Conservation (phyloP, 1,140 invertebrate species). For the Lucilia cuprina region DNA sequence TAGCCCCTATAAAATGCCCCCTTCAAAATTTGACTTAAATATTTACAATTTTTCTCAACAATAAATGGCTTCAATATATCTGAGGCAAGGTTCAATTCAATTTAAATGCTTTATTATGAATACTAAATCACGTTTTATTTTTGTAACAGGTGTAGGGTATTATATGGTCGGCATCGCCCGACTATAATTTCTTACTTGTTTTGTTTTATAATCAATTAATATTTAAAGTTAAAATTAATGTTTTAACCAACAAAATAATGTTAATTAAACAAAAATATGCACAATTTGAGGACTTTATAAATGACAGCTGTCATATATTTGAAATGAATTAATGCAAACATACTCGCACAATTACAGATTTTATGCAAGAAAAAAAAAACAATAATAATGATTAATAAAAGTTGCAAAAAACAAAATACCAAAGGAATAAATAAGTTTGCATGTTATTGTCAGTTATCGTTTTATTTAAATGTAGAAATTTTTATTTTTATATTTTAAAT, state of each 20-base stretch:
- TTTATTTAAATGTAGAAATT: background rate
- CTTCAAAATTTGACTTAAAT: too few species aligned
- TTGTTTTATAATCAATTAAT: too few species aligned
- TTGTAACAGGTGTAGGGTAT: too few species aligned
- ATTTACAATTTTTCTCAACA: too few species aligned
- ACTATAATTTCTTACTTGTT: background rate
- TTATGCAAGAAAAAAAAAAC: background rate
- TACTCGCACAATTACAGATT: background rate
- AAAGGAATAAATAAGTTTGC: background rate
- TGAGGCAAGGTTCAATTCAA: too few species aligned
- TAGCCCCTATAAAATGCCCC: too few species aligned
- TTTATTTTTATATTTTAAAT: slow-evolving; percentile 17
- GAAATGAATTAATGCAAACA: background rate
- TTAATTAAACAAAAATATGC: slow-evolving; percentile 24
- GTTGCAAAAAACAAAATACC: background rate
- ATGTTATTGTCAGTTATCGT: background rate
- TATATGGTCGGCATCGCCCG: background rate
- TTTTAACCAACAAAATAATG: background rate
- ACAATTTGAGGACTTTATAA: slow-evolving; percentile 25
- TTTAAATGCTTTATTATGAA: too few species aligned
- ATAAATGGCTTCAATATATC: too few species aligned
- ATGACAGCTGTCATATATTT: slow-evolving; percentile 23
- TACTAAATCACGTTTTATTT: too few species aligned
- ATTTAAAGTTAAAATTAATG: slow-evolving; percentile 3
- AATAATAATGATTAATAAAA: background rate